Evolutionary conservation across 2,888 invertebrate genomes (phyloP).

Genomic region (Cerceris ruficornis): DNA sequence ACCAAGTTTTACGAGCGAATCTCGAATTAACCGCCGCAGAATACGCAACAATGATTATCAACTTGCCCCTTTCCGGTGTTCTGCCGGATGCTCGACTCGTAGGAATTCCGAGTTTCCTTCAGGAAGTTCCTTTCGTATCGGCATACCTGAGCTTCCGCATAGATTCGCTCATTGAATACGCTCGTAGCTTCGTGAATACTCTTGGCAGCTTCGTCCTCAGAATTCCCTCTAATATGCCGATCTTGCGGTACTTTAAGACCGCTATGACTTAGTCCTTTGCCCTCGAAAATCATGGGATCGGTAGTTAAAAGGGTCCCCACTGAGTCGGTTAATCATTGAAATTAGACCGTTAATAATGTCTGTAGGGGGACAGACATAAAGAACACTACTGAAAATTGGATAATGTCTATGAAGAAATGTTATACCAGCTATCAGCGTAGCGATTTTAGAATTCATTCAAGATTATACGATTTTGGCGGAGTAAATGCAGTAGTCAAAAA

Average conservation of each 20-base stretch:
- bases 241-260: too few species aligned
- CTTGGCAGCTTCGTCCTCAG: slow-evolving; percentile 9
- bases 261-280: neutral
- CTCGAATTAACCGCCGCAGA: slow-evolving; percentile 15
- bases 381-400: too few species aligned
- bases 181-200: slow-evolving; percentile 27
- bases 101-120: slow-evolving; percentile 37
- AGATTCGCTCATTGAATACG: slow-evolving; percentile 39
- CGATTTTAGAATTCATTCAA: too few species aligned
- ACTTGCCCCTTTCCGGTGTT: slow-evolving; percentile 13
- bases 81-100: slow-evolving; percentile 9
- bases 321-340: neutral
- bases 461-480: too few species aligned
- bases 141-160: slow-evolving; percentile 48
- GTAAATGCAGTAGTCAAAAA: too few species aligned
- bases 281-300: neutral
- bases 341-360: too few species aligned
- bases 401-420: too few species aligned
- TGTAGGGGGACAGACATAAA: too few species aligned
- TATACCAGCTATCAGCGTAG: too few species aligned
- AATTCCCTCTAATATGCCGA: too few species aligned
- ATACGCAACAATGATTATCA: slow-evolving; percentile 20
- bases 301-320: neutral
- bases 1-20: neutral
- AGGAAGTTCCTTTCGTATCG: slow-evolving; percentile 23